Evolutionary conservation across 2,113 vertebrate species (phyloP).

Genomic region (Macrotus californicus): DNA sequence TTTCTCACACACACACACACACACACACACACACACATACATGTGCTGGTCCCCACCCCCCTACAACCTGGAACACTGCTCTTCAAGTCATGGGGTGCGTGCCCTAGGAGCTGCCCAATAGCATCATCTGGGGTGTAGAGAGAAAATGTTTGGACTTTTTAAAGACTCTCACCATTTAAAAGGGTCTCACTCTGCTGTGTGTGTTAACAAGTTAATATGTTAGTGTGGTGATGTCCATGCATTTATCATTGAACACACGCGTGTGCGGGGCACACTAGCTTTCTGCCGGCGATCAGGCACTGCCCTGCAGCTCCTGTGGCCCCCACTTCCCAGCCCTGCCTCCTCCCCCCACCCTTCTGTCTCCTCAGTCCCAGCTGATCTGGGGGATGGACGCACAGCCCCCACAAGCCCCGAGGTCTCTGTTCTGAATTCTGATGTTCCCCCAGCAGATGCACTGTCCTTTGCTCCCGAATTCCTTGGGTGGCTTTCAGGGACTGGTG

Average conservation of each 20-base stretch:
- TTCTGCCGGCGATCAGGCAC: neutral
- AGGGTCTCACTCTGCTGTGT: neutral
- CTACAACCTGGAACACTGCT: neutral
- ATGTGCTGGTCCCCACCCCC: neutral
- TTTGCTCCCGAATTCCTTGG: neutral
- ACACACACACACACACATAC: accelerated
- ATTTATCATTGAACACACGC: neutral
- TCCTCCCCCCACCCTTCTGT: too few species aligned
- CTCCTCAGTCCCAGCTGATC: neutral
- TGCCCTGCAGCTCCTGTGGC: accelerated
- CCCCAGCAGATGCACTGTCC: neutral
- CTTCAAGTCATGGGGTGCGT: accelerated
- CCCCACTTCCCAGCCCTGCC: accelerated
- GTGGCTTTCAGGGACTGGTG: neutral
- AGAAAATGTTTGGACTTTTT: neutral
- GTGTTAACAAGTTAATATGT: neutral
- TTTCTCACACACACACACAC: accelerated
- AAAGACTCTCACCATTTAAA: neutral
- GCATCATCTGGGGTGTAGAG: neutral
- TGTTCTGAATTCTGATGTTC: neutral
- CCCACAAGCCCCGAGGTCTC: neutral
- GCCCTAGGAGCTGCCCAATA: too few species aligned
- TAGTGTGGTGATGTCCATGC: neutral
- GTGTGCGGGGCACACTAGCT: neutral
- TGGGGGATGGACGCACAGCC: neutral